A percentile compares a stretch with the other conserved stretches of the same genome.
Conservation (phyloP, 2,888 invertebrate genomes). For the Eupithecia dodoneata region DNA sequence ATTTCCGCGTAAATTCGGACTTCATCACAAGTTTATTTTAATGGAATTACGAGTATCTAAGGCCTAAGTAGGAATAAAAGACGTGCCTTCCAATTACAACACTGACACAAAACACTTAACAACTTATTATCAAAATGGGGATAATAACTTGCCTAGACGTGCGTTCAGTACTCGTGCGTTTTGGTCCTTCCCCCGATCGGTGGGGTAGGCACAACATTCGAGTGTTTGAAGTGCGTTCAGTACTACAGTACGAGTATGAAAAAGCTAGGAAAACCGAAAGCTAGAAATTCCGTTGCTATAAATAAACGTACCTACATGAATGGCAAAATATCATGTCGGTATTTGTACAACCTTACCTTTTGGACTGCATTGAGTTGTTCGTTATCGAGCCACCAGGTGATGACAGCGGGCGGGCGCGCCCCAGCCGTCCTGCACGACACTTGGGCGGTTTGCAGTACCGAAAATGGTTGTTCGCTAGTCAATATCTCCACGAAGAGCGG, state of each 20-base stretch:
- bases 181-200: no score
- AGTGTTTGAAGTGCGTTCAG: neutral
- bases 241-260: neutral
- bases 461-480: slow-evolving; percentile 91
- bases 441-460: slow-evolving; percentile 92
- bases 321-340: neutral
- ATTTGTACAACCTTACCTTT: slow-evolving; percentile 56
- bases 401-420: slow-evolving; percentile 92
- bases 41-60: neutral
- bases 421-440: slow-evolving; percentile 93
- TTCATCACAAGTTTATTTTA: neutral
- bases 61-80: neutral
- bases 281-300: neutral
- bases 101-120: no score
- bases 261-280: neutral
- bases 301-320: neutral
- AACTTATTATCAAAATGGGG: no score
- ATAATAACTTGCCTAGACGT: no score
- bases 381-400: slow-evolving; percentile 94
- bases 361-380: slow-evolving; percentile 83
- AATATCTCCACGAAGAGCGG: slow-evolving; percentile 91
- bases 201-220: no score
- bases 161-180: no score
- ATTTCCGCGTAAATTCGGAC: neutral
- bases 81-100: no score